phyloP scores from a whole-genome alignment of 2,113 vertebrate genomes.

The Lepus europaeus region DNA sequence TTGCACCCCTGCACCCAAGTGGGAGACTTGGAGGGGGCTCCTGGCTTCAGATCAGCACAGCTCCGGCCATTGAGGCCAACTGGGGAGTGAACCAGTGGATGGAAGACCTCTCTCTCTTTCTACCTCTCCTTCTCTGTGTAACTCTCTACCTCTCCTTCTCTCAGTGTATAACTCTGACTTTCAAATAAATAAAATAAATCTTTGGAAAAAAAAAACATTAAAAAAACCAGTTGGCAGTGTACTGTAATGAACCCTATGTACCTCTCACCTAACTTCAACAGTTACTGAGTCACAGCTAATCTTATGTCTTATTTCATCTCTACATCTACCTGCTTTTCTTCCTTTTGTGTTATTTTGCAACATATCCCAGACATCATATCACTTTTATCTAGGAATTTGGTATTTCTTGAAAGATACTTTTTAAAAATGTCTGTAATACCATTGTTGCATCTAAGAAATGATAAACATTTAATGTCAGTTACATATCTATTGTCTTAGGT shows the following conservation, averaged over 20 bases:
- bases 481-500: neutral
- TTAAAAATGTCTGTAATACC: neutral
- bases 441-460: constrained; percentile 27
- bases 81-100: no score
- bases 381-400: constrained; percentile 49
- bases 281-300: neutral
- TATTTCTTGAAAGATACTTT: constrained; percentile 53
- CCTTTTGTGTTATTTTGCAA: constrained; percentile 23
- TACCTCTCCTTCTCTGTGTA: no score
- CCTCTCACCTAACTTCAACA: neutral
- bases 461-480: constrained; percentile 6
- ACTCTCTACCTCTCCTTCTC: no score
- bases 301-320: constrained; percentile 5
- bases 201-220: no score
- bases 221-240: constrained; percentile 10
- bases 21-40: no score
- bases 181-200: no score
- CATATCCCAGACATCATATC: constrained; percentile 12
- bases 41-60: no score
- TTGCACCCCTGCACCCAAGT: no score
- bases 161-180: no score
- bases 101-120: no score
- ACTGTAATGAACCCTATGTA: neutral
- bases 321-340: neutral
- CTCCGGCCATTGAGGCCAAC: no score